Evolutionary conservation across 2,888 invertebrate species (phyloP).

Genomic region (Lepetodrilus schrolli): DNA sequence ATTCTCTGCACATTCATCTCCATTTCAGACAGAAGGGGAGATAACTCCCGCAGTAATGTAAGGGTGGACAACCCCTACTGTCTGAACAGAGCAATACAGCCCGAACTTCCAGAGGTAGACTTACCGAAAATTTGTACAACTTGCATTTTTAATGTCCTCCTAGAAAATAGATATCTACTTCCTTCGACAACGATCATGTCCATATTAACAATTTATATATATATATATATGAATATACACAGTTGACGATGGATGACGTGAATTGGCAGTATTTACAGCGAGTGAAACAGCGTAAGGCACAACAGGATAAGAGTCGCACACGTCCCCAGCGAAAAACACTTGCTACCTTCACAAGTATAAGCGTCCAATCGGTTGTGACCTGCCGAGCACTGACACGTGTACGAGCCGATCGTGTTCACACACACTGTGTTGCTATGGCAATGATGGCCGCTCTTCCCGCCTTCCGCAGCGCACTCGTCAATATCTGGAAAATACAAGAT

Average conservation of each 20-base stretch:
- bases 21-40: conserved; percentile 14
- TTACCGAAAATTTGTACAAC: conserved; percentile 22
- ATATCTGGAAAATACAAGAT: conserved; percentile 80
- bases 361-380: conserved; percentile 79
- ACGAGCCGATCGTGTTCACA: conserved; percentile 87
- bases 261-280: conserved; percentile 34
- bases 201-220: background rate
- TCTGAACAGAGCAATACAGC: background rate
- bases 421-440: conserved; percentile 89
- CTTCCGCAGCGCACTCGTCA: conserved; percentile 88
- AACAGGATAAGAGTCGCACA: conserved; percentile 44
- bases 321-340: conserved; percentile 33
- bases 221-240: conserved; percentile 2
- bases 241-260: background rate
- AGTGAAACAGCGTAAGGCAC: conserved; percentile 50
- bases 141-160: background rate
- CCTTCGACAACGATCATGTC: background rate
- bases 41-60: background rate
- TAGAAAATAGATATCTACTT: background rate
- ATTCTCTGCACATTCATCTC: conserved; percentile 40
- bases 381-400: conserved; percentile 87
- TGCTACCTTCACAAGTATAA: conserved; percentile 64
- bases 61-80: background rate
- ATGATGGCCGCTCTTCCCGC: conserved; percentile 80
- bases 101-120: conserved; percentile 15